These are phyloP conservation scores for Synaphobranchus kaupii DNA, from an alignment of 2,797 vertebrate species.

Conservation along the genomic window DNA sequence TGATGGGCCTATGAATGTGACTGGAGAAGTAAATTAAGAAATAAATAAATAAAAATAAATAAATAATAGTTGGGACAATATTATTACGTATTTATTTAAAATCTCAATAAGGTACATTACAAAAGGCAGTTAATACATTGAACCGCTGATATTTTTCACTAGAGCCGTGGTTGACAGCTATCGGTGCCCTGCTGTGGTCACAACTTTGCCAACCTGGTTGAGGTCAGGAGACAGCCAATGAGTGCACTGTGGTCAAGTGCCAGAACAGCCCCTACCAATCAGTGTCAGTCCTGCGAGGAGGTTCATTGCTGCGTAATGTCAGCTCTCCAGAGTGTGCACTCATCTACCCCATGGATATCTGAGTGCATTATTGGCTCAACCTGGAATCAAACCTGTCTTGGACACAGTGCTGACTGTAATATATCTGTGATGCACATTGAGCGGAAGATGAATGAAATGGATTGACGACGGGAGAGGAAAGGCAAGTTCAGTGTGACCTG, in stretches of 20 bases:
- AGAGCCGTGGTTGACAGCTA: background rate
- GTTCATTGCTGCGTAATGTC: background rate
- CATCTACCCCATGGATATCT: background rate
- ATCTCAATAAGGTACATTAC: too few species aligned
- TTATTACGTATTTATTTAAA: background rate
- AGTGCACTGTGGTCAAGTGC: background rate
- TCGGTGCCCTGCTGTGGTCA: background rate
- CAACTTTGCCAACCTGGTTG: background rate
- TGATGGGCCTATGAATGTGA: background rate
- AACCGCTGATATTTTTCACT: background rate
- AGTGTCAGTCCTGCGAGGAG: background rate
- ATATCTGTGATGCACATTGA: background rate
- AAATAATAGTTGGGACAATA: background rate
- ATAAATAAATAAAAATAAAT: background rate
- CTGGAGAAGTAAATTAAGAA: background rate
- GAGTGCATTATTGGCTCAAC: background rate
- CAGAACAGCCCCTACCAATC: background rate
- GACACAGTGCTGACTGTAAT: background rate
- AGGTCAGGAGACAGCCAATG: background rate
- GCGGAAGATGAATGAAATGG: background rate
- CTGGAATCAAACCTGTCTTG: background rate
- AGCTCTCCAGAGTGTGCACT: background rate
- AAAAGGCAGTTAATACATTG: background rate
- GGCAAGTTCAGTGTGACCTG: background rate
- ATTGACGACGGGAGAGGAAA: background rate